Evolutionary conservation across 2,797 vertebrate genomes (phyloP).

Genomic region (Chiroxiphia lanceolata): DNA sequence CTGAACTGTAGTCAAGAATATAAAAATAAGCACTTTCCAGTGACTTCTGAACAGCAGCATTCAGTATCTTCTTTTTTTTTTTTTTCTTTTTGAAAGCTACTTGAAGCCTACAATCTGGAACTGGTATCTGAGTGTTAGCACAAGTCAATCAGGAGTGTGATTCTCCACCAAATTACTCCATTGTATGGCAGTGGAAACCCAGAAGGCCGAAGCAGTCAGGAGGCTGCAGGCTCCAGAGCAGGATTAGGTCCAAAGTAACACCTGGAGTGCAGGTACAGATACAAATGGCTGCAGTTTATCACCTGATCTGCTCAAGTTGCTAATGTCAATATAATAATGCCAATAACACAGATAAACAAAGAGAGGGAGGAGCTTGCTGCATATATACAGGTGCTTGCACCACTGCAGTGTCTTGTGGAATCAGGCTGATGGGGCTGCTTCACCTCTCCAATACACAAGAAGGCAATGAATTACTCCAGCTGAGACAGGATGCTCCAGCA

Average conservation of each 20-base stretch:
- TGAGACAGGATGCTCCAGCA: neutral
- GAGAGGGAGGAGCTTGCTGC: neutral
- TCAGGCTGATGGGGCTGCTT: neutral
- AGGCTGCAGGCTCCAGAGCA: neutral
- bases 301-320: neutral
- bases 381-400: neutral
- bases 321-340: neutral
- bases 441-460: neutral
- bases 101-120: neutral
- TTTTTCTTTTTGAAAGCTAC: neutral
- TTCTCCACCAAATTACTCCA: neutral
- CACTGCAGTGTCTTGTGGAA: neutral
- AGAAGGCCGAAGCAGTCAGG: neutral
- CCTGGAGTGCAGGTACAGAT: neutral
- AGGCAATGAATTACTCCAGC: neutral
- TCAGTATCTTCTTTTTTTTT: neutral
- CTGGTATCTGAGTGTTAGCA: neutral
- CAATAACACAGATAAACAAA: neutral
- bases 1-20: slow-evolving; percentile 20
- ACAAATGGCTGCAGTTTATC: neutral
- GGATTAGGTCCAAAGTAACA: neutral
- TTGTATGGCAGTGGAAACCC: neutral
- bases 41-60: neutral
- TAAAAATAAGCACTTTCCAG: slow-evolving; percentile 31
- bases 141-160: neutral